Evolutionary conservation across 1,140 invertebrate species (phyloP).

Genomic region (Prorops nasuta): DNA sequence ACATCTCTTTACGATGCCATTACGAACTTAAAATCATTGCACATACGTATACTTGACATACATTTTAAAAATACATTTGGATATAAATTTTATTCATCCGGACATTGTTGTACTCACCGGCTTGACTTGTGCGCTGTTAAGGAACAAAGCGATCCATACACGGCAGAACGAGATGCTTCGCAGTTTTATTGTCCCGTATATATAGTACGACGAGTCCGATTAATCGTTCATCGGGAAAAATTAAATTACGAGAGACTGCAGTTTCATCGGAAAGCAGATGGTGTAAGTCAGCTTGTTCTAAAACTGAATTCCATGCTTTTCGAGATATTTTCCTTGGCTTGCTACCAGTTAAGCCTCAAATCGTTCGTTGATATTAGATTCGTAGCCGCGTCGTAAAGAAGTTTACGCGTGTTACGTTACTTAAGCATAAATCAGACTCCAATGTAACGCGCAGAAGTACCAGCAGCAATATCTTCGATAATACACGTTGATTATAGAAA

Average conservation of each 20-base stretch:
- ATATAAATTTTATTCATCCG: constrained; percentile 27
- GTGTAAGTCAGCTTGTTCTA: not conserved
- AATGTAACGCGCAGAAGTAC: too few species aligned
- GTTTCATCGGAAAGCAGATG: not conserved
- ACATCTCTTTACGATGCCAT: constrained; percentile 18
- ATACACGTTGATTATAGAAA: too few species aligned
- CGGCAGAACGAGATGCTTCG: too few species aligned
- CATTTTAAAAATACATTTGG: constrained; percentile 33
- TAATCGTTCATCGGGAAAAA: too few species aligned
- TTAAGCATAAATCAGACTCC: not conserved
- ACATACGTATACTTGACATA: constrained; percentile 31
- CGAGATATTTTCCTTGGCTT: constrained; percentile 4
- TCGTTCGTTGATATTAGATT: not conserved
- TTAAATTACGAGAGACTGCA: not conserved
- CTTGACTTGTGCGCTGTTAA: too few species aligned
- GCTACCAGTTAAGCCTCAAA: not conserved
- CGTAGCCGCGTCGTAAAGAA: not conserved
- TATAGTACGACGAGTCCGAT: too few species aligned
- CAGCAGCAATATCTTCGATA: too few species aligned
- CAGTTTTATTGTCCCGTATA: too few species aligned
- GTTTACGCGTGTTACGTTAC: not conserved
- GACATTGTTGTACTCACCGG: too few species aligned
- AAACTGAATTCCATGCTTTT: not conserved
- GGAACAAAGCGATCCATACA: too few species aligned
- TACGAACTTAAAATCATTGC: constrained; percentile 20